These are phyloP conservation scores for Triplophysa siluroides DNA, from an alignment of 2,113 vertebrate species.

Conservation along the genomic window DNA sequence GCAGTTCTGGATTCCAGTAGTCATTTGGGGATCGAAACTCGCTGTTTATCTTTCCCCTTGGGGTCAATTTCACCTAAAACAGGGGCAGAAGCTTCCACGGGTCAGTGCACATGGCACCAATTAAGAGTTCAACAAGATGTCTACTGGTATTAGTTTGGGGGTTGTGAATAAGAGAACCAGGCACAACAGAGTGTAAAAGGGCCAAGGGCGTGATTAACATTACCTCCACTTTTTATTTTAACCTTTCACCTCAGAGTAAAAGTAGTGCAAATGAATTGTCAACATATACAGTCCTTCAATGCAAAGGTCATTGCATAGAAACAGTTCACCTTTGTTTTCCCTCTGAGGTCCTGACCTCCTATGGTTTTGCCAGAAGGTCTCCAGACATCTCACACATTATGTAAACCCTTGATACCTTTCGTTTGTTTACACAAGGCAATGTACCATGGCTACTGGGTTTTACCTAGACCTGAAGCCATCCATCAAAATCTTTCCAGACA, in stretches of 20 bases:
- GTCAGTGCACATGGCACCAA: conserved; percentile 52
- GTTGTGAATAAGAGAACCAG: conserved; percentile 35
- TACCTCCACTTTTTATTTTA: neutral
- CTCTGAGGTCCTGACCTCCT: conserved; percentile 35
- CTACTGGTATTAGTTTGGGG: conserved; percentile 46
- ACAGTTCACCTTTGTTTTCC: conserved; percentile 60
- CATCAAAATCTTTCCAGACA: conserved; percentile 29
- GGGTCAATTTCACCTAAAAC: conserved; percentile 53
- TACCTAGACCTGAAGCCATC: conserved; percentile 40
- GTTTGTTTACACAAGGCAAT: conserved; percentile 58
- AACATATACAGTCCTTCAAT: neutral
- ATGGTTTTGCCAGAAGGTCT: conserved; percentile 54
- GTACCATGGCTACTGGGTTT: conserved; percentile 42
- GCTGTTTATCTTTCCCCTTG: conserved; percentile 48
- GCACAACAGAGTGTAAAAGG: conserved; percentile 10
- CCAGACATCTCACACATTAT: conserved; percentile 39
- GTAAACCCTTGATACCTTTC: conserved; percentile 39
- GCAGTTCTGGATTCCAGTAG: conserved; percentile 42
- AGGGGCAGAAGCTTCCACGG: conserved; percentile 40
- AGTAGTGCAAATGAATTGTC: neutral
- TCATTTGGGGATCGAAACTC: conserved; percentile 44
- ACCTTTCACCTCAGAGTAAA: neutral
- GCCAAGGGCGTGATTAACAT: conserved; percentile 26
- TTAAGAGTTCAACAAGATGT: conserved; percentile 51
- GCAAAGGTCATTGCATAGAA: neutral